Base-by-base conservation (phyloP, 1,140 invertebrate species). In the Hesperophylax magnus region DNA sequence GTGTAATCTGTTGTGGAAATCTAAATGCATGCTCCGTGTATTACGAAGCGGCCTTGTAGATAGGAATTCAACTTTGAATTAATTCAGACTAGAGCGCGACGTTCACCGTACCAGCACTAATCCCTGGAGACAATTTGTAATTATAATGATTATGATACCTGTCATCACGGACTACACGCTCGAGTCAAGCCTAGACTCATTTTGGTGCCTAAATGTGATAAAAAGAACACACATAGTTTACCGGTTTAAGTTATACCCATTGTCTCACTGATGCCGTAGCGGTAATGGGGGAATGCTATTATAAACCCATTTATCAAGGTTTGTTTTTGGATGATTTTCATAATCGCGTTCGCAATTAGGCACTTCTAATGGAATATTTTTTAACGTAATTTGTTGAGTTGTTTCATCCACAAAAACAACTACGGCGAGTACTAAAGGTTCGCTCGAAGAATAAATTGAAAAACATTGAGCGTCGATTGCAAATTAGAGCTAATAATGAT, bases 61-160 rank as follows among this genome's bases (percentile, higher is more conserved):
- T 67, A 67, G 63, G 63, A 67, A 67, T 67, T 67, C 31, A 39
- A 34, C 31, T 67, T 58, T 15, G 63, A 67, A 67, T 67, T 22
- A 67, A 67, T 67, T 27, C 63, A 67, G 22, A 67, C 63, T 67
- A n/a, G 63, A 67, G 63, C 63, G 22, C 8, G 67, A 20, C 39
- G 20, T 71, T 18, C 82, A 81, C 22, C 39, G 69, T 39, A 60
- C 53, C 77, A 52, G 71, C 77, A 81, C 63, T 79, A 79, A 81
- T 79, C 69, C 65, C 60, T 52, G 34, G 82, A 81, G 82, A 83
- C 82, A 83, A 53, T 77, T 34, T 79, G 76, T 83, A 83, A 83
- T 83, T 81, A 81, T 83, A 77, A 83, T 83, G 82, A 81, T 81
- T 81, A 83, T 72, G 79, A 83, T 79, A 79, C 52, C 79, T 83